These are phyloP conservation scores for Platichthys flesus DNA, from an alignment of 2,113 vertebrate species.

Conservation along the genomic window DNA sequence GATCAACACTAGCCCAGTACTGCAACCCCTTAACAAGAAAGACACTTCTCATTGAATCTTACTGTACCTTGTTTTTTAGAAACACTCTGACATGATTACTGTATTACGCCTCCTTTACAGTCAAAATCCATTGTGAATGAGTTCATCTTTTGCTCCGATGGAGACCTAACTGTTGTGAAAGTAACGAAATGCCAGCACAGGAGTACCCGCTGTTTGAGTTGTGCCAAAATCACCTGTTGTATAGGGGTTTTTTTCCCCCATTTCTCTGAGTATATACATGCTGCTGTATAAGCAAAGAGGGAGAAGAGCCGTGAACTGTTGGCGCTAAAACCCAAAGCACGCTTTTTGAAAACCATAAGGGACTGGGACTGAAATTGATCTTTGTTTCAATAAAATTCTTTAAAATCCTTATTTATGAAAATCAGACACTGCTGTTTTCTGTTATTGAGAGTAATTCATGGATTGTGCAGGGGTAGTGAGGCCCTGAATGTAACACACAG, in stretches of 20 bases:
- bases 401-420: slow-evolving; percentile 70
- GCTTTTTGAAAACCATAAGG: slow-evolving; percentile 82
- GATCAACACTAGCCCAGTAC: slow-evolving; percentile 21
- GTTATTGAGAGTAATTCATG: background rate
- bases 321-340: slow-evolving; percentile 81
- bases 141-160: slow-evolving; percentile 55
- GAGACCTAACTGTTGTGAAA: slow-evolving; percentile 46
- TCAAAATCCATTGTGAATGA: slow-evolving; percentile 49
- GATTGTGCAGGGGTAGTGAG: background rate
- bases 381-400: slow-evolving; percentile 87
- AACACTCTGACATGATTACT: slow-evolving; percentile 51
- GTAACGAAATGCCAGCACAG: slow-evolving; percentile 67
- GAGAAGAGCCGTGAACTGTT: slow-evolving; percentile 71
- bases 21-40: slow-evolving; percentile 40
- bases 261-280: slow-evolving; percentile 64
- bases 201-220: slow-evolving; percentile 63
- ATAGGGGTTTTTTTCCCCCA: slow-evolving; percentile 51
- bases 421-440: slow-evolving; percentile 39
- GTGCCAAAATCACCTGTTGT: slow-evolving; percentile 84
- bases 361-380: slow-evolving; percentile 82
- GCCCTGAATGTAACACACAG: background rate
- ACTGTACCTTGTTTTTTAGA: slow-evolving; percentile 43
- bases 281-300: slow-evolving; percentile 79
- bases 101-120: slow-evolving; percentile 49
- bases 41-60: slow-evolving; percentile 34